Evolutionary conservation across 2,113 vertebrate species (phyloP).

Genomic region (Etheostoma cragini): DNA sequence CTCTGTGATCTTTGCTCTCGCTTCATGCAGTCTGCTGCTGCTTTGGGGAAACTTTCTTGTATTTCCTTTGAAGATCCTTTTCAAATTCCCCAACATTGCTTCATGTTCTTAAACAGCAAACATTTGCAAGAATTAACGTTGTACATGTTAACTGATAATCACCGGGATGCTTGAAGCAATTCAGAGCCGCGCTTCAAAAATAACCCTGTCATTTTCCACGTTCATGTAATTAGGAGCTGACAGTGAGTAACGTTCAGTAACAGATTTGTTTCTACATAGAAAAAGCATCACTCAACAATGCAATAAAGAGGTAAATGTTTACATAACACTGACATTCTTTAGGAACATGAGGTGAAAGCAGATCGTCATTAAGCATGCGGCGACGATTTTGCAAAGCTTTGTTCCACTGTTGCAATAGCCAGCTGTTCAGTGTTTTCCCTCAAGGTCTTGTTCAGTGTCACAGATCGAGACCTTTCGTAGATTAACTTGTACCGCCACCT

Average conservation of each 20-base stretch:
- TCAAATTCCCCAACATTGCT: conserved; percentile 5
- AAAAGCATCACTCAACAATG: conserved; percentile 33
- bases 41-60: conserved; percentile 32
- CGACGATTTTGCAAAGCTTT: conserved; percentile 29
- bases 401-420: conserved; percentile 30
- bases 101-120: background rate
- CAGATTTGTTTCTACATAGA: conserved; percentile 11
- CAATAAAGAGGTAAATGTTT: conserved; percentile 72
- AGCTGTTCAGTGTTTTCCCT: conserved; percentile 61
- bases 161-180: background rate
- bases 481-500: conserved; percentile 45
- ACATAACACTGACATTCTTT: conserved; percentile 39
- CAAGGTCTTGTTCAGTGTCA: conserved; percentile 53
- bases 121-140: conserved; percentile 14
- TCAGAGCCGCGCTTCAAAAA: background rate
- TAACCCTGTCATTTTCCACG: background rate
- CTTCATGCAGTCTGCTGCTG: conserved; percentile 36
- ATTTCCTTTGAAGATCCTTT: conserved; percentile 43
- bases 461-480: conserved; percentile 54
- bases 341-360: conserved; percentile 18
- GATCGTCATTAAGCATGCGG: conserved; percentile 39
- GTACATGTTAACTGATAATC: conserved; percentile 2
- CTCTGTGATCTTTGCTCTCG: conserved; percentile 60
- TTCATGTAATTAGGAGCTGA: conserved; percentile 24
- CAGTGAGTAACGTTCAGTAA: background rate